A percentile compares a stretch with the other conserved stretches of the same genome.
These are phyloP conservation scores for Littorina saxatilis DNA, from an alignment of 1,140 invertebrate genomes.

Conservation along the genomic window DNA sequence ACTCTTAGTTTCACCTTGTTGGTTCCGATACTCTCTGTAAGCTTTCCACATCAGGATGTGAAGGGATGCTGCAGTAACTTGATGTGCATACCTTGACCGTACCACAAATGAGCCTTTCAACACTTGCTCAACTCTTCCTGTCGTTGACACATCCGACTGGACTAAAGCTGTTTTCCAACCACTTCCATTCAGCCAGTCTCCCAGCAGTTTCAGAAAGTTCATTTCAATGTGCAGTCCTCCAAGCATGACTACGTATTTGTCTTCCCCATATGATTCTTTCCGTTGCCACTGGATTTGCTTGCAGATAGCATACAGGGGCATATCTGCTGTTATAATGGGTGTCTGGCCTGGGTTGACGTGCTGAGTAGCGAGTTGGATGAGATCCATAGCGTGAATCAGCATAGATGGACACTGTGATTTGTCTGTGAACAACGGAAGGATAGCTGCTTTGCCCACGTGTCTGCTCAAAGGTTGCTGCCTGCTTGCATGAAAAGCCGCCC, in stretches of 20 bases:
- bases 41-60: constrained; percentile 39
- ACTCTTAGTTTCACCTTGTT: too few species aligned
- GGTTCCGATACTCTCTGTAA: too few species aligned
- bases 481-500: too few species aligned
- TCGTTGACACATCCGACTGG: constrained; percentile 41
- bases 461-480: too few species aligned
- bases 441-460: too few species aligned
- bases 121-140: constrained; percentile 44
- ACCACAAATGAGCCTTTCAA: constrained; percentile 45
- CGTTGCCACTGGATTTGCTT: constrained; percentile 58
- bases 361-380: constrained; percentile 34
- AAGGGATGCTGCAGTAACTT: constrained; percentile 50
- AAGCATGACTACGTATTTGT: constrained; percentile 52
- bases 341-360: constrained; percentile 48
- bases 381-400: constrained; percentile 46
- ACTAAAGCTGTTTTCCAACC: constrained; percentile 49
- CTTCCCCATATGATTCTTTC: constrained; percentile 55
- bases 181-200: constrained; percentile 43
- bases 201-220: constrained; percentile 21
- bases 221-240: constrained; percentile 39
- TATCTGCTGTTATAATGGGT: constrained; percentile 49
- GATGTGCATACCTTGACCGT: constrained; percentile 42
- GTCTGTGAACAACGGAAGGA: constrained; percentile 46
- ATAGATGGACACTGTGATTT: constrained; percentile 38
- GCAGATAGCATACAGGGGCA: constrained; percentile 46